A percentile compares a stretch with the other conserved stretches of the same genome.
These are phyloP conservation scores for Carassius carassius DNA, from an alignment of 2,113 vertebrate species.

Conservation along the genomic window DNA sequence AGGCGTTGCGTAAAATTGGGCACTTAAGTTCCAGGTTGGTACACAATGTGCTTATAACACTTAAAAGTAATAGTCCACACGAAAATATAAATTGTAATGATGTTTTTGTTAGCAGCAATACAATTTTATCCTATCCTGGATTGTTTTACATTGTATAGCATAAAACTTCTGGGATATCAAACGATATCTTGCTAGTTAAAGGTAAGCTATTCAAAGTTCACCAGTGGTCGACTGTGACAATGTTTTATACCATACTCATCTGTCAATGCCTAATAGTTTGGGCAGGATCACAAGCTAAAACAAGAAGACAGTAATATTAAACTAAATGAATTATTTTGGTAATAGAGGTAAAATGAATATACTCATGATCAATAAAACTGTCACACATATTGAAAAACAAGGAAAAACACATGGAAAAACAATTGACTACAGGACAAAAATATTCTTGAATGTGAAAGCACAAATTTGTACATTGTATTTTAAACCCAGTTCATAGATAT, in stretches of 20 bases:
- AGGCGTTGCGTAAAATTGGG: background rate
- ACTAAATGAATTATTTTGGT: background rate
- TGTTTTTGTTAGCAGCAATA: background rate
- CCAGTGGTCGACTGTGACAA: too few relatives aligned
- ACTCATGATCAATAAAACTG: background rate
- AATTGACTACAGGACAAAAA: background rate
- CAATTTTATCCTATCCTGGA: background rate
- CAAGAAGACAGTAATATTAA: background rate
- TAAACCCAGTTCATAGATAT: background rate
- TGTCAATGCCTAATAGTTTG: background rate
- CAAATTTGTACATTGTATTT: background rate
- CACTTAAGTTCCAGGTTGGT: background rate
- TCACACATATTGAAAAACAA: background rate
- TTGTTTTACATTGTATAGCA: background rate
- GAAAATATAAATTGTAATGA: background rate
- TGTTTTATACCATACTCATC: background rate
- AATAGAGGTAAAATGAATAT: background rate
- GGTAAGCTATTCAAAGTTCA: background rate
- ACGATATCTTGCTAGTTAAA: background rate
- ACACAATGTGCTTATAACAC: background rate
- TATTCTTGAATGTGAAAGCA: background rate
- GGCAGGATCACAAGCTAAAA: background rate
- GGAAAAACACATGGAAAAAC: background rate
- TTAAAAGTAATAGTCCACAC: background rate
- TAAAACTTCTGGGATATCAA: background rate